Evolutionary conservation across 1,140 invertebrate genomes (phyloP).

Genomic region (Uloborus diversus): DNA sequence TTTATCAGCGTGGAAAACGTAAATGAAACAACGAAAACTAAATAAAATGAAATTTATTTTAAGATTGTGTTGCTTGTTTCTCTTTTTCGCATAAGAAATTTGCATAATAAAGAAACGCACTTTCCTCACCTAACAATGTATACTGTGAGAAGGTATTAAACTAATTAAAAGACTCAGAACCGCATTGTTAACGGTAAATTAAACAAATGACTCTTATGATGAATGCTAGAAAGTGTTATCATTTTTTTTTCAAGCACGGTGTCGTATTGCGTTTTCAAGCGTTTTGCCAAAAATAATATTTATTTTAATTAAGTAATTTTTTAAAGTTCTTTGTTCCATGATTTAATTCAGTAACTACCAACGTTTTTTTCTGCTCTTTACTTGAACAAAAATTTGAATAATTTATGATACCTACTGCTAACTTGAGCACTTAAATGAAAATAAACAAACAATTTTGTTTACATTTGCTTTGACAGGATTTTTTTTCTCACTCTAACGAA

Average conservation of each 20-base stretch:
- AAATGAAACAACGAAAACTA: neutral
- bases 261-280: neutral
- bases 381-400: constrained; percentile 24
- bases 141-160: constrained; percentile 24
- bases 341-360: constrained; percentile 45
- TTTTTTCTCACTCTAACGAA: too few species aligned
- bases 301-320: constrained; percentile 48
- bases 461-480: too few species aligned
- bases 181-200: constrained; percentile 51
- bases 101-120: constrained; percentile 37
- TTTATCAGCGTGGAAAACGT: too few species aligned
- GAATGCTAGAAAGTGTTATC: constrained; percentile 17
- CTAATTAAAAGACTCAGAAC: constrained; percentile 41
- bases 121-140: constrained; percentile 5
- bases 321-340: constrained; percentile 36
- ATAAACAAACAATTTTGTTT: too few species aligned
- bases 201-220: constrained; percentile 51
- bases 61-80: neutral
- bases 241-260: constrained; percentile 3
- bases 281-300: constrained; percentile 20
- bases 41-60: neutral
- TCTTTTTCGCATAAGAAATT: constrained; percentile 22
- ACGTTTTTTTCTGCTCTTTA: neutral
- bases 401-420: constrained; percentile 8
- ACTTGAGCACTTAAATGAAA: neutral